Conservation (phyloP, 2,113 vertebrate genomes). For the Ochotona curzoniae region DNA sequence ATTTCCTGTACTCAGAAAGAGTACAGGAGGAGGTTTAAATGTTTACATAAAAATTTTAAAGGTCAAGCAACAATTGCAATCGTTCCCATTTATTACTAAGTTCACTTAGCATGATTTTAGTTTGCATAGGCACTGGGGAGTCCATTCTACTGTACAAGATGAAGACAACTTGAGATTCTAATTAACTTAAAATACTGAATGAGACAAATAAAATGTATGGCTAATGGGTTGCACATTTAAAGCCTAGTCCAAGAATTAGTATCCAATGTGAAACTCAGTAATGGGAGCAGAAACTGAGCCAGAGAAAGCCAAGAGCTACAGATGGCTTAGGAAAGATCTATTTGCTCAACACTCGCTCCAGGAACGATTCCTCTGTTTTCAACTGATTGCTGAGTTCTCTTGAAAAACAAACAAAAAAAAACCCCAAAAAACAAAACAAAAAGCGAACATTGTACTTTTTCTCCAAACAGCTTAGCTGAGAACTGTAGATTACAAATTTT, state of each 20-base stretch:
- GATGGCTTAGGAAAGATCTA: constrained; percentile 2
- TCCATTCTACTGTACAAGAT: background rate
- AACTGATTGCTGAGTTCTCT: constrained; percentile 43
- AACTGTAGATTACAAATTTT: constrained; percentile 49
- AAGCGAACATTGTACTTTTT: constrained; percentile 69
- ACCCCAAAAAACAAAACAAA: constrained; percentile 60
- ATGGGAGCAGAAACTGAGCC: background rate
- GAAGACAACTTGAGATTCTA: background rate
- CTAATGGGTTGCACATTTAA: background rate
- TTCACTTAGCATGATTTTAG: background rate
- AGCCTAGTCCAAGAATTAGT: background rate
- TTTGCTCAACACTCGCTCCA: background rate
- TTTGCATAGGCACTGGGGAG: background rate
- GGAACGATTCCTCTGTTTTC: background rate
- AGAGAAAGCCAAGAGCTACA: background rate
- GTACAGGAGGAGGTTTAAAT: background rate
- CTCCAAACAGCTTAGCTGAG: background rate
- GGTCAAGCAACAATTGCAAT: background rate
- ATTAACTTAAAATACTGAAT: background rate
- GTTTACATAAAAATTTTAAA: background rate
- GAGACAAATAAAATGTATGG: background rate
- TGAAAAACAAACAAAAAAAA: background rate
- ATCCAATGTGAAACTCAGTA: background rate
- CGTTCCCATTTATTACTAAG: background rate
- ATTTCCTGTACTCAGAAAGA: background rate